Conservation (phyloP, 2,113 vertebrate genomes). For the Indri indri region DNA sequence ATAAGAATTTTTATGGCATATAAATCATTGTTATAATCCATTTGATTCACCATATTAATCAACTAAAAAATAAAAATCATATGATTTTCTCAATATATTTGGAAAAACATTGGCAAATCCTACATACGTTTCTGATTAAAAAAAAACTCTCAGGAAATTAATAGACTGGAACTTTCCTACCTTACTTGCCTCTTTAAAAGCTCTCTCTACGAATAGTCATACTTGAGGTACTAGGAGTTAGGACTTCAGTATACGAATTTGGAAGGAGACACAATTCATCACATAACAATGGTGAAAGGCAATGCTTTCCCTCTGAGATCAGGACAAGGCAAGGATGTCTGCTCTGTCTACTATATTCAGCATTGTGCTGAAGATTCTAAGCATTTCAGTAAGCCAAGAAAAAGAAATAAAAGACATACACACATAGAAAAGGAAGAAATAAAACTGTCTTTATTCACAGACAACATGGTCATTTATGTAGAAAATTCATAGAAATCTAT, state of each 20-base stretch:
- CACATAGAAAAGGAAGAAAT: not conserved
- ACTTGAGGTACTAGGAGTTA: not conserved
- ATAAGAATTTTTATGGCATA: not conserved
- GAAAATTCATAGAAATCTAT: not conserved
- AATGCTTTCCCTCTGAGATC: not conserved
- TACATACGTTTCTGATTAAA: not conserved
- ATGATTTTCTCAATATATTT: not conserved
- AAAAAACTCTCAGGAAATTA: conserved; percentile 22
- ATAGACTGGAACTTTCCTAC: conserved; percentile 12
- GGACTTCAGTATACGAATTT: not conserved
- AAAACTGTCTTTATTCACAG: not conserved
- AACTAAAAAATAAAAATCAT: conserved; percentile 31
- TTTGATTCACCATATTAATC: conserved; percentile 32
- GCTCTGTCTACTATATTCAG: not conserved
- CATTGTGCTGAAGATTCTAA: not conserved
- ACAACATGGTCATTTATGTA: not conserved
- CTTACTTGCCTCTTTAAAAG: not conserved
- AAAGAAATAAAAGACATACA: not conserved
- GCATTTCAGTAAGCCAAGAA: not conserved
- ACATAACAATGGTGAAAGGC: not conserved
- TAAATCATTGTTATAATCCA: conserved; percentile 26
- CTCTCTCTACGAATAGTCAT: not conserved
- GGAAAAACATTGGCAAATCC: conserved; percentile 27
- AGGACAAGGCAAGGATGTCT: not conserved
- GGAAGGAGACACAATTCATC: not conserved